These are phyloP conservation scores for Pontoporia blainvillei DNA, from an alignment of 2,113 vertebrate genomes.

Conservation along the genomic window DNA sequence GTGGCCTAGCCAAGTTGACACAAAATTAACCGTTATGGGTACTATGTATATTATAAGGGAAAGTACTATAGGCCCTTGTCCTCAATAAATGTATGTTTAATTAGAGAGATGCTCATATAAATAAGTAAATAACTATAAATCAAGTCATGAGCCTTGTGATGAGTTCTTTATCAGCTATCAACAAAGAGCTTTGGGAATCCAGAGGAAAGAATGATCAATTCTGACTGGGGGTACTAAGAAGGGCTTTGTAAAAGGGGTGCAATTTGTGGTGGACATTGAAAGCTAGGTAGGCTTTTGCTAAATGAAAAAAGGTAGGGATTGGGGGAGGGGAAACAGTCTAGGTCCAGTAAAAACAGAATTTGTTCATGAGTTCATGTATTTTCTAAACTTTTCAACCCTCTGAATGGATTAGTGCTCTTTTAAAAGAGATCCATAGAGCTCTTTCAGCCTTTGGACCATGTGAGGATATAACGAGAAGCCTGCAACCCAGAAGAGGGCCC, in stretches of 20 bases:
- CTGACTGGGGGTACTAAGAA: neutral
- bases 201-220: neutral
- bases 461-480: neutral
- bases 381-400: neutral
- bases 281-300: neutral
- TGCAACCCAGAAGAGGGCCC: neutral
- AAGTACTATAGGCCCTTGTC: neutral
- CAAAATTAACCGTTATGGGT: neutral
- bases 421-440: neutral
- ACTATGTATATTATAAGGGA: neutral
- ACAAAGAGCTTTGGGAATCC: neutral
- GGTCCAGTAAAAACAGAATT: neutral
- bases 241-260: neutral
- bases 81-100: neutral
- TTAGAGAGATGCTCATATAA: neutral
- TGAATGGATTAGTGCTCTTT: neutral
- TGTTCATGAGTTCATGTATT: neutral
- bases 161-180: neutral
- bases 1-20: neutral
- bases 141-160: neutral
- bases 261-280: neutral
- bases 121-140: constrained; percentile 12
- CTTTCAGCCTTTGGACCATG: neutral
- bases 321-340: neutral
- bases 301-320: neutral